A percentile compares a stretch with the other conserved stretches of the same genome.
These are phyloP conservation scores for Pardalotus punctatus DNA, from an alignment of 2,113 vertebrate genomes.

Conservation along the genomic window DNA sequence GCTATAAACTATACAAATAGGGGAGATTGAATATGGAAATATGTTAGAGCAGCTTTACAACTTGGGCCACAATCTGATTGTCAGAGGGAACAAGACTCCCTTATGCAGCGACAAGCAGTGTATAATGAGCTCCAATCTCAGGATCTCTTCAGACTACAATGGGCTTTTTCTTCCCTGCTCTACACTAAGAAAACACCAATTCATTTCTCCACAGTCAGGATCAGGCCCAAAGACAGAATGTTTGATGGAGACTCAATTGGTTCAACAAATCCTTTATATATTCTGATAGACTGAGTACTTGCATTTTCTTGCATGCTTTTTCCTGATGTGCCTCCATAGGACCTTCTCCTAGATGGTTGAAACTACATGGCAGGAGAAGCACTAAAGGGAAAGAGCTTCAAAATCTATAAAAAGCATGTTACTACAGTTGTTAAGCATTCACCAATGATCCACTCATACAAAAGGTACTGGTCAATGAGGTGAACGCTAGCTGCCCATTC, in stretches of 20 bases:
- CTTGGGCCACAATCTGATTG: slow-evolving; percentile 37
- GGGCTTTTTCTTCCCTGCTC: slow-evolving; percentile 30
- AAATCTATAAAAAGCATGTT: neutral
- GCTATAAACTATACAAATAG: slow-evolving; percentile 25
- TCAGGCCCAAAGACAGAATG: neutral
- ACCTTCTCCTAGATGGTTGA: neutral
- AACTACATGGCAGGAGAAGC: neutral
- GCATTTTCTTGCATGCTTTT: neutral
- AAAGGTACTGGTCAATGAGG: neutral
- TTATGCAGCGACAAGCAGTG: neutral
- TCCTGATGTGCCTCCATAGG: neutral
- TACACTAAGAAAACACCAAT: slow-evolving; percentile 6
- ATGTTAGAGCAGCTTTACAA: slow-evolving; percentile 38
- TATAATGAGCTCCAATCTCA: slow-evolving; percentile 12
- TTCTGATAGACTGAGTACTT: neutral
- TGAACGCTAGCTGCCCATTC: neutral
- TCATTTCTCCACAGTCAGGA: slow-evolving; percentile 9
- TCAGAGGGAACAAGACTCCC: slow-evolving; percentile 44
- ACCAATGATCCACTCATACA: neutral
- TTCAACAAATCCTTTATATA: neutral
- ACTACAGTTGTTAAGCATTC: neutral
- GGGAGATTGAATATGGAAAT: neutral
- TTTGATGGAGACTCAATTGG: neutral
- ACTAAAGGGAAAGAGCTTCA: neutral
- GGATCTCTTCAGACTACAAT: slow-evolving; percentile 4